Conservation (phyloP, 2,888 invertebrate genomes). For the Pocota personata region DNA sequence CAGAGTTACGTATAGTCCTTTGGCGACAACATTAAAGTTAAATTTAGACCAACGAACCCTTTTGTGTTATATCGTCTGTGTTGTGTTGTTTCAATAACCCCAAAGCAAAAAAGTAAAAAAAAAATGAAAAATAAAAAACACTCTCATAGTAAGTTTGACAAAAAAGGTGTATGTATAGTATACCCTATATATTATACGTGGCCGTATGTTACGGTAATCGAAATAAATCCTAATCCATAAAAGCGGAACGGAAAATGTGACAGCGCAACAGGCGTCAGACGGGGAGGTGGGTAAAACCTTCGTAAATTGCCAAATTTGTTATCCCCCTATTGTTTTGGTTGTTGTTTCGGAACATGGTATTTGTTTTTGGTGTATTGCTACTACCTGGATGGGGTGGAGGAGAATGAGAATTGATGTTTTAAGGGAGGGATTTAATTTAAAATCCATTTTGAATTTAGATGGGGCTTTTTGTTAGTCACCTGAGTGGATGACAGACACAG, state of each 20-base stretch:
- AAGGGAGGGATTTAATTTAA: slow-evolving; percentile 26
- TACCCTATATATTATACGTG: slow-evolving; percentile 10
- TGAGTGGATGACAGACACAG: neutral
- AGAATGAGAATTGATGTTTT: slow-evolving; percentile 39
- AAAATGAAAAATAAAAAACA: too few species aligned
- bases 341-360: slow-evolving; percentile 36
- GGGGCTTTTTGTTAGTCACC: neutral
- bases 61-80: slow-evolving; percentile 18
- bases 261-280: slow-evolving; percentile 60
- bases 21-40: slow-evolving; percentile 34
- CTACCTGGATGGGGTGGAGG: neutral
- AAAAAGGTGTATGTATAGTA: neutral
- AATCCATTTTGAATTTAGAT: slow-evolving; percentile 22
- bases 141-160: neutral
- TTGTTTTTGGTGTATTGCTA: slow-evolving; percentile 32
- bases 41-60: slow-evolving; percentile 64
- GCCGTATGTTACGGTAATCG: slow-evolving; percentile 48
- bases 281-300: neutral
- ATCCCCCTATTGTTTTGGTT: slow-evolving; percentile 40
- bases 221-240: slow-evolving; percentile 56
- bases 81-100: slow-evolving; percentile 26
- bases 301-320: slow-evolving; percentile 67
- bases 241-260: slow-evolving; percentile 47
- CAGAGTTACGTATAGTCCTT: slow-evolving; percentile 10
- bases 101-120: neutral